Evolutionary conservation across 2,888 invertebrate genomes (phyloP), one percentile per base, ranked within the genome.

Genomic region (Cheilosia scutellata): DNA sequence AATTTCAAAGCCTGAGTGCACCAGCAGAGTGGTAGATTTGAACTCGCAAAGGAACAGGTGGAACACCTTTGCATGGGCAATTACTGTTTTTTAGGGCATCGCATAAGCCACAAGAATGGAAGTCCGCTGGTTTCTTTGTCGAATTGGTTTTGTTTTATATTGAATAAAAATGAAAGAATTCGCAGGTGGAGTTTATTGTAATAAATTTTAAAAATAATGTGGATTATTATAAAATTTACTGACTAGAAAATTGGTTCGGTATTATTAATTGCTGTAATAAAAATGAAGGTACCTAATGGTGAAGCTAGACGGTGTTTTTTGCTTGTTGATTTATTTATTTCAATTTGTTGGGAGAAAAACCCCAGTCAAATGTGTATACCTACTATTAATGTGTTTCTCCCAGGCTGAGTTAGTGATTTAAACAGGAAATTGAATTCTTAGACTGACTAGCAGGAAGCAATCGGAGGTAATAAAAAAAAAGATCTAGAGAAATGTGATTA

Each of bases 1-100:
- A 78, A 74, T 74, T 74, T 60, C 20, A 65, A 79, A 25, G 6
- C 11, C 20, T 20, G 20, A 20, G 20, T 20, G 20, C 20, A 25
- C 27, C 68, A 58, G 25, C 65, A 71, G 65, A 27, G 60, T 42
- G 29, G 42, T 68, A 55, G 68, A 60, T 68, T 68, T 11, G 74
- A 62, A 74, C 27, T 40, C 44, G 60, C 72, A 77, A 20, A 40
- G 60, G 58, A 82, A 77, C 77, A 82, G 77, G 82, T 82, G 82
- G 55, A 82, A 82, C 76, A 37, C 3, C 37, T 11, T 49, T 49
- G 49, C 42, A 25, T 37, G 51, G 51, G 20, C 53, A 29, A 55
- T 53, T 40, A 53, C 55, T 70, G 20, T 63, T 53, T 20, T 42
- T 68, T 31, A 20, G 68, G 51, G 47, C 20, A 20, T 20, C 20